phyloP scores from a whole-genome alignment of 2,888 invertebrate species.

The Acanthosepion pharaonis region DNA sequence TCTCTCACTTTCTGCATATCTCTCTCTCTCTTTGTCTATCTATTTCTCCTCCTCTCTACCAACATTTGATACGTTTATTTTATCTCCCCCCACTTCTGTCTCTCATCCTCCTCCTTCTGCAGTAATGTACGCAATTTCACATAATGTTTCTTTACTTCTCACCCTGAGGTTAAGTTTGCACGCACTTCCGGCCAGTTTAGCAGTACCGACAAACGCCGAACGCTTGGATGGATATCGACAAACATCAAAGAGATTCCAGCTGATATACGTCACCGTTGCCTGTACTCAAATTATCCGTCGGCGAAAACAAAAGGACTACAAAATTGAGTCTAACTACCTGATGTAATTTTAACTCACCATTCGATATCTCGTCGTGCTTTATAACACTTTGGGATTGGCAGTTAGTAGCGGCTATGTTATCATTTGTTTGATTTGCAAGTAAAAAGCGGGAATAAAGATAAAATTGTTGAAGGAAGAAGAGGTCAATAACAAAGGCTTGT shows the following conservation, averaged over 20 bases:
- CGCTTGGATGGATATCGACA: neutral
- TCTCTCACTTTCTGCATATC: too few species aligned
- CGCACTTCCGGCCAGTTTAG: neutral
- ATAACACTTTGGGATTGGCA: neutral
- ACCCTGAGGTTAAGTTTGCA: neutral
- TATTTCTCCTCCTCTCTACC: too few species aligned
- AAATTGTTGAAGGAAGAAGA: neutral
- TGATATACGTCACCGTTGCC: neutral
- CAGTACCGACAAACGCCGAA: neutral
- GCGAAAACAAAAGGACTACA: constrained; percentile 18
- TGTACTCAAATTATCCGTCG: neutral
- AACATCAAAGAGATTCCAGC: neutral
- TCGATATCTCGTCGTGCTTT: neutral
- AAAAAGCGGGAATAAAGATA: neutral
- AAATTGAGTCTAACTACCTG: neutral
- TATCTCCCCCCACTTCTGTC: too few species aligned
- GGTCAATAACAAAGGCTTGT: neutral
- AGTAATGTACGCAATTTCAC: neutral
- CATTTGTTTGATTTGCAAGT: neutral
- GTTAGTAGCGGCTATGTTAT: neutral
- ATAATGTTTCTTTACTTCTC: neutral
- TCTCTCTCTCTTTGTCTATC: too few species aligned
- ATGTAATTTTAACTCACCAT: neutral
- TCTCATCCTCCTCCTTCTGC: too few species aligned
- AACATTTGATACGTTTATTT: too few species aligned